Percentiles rank a stretch among this genome's conserved stretches.
These are phyloP conservation scores for Verasper variegatus DNA, from an alignment of 2,113 vertebrate genomes.

Conservation along the genomic window DNA sequence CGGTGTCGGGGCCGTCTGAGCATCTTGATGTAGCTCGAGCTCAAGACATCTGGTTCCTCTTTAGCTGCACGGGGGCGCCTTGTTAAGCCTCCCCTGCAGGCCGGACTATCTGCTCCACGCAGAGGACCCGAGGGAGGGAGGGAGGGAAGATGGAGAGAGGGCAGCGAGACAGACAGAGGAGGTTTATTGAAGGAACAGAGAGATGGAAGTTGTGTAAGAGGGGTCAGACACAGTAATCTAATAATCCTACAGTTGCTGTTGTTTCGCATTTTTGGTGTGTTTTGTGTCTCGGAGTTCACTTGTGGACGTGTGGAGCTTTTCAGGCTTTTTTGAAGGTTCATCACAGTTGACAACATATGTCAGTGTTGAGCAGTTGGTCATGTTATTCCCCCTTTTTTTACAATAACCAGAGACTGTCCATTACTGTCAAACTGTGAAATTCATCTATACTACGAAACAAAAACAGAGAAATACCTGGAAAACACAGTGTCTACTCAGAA, in stretches of 20 bases:
- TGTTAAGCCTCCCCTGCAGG: conserved; percentile 72
- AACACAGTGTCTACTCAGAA: too few relatives aligned
- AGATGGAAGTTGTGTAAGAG: not conserved
- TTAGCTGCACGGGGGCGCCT: conserved; percentile 67
- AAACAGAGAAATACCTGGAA: too few relatives aligned
- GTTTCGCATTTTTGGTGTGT: not conserved
- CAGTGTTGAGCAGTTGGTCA: not conserved
- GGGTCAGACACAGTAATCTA: not conserved
- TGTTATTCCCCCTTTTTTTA: too few relatives aligned
- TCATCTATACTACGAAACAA: too few relatives aligned
- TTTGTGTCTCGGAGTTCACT: not conserved
- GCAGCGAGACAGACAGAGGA: conserved; percentile 30
- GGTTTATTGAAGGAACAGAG: conserved; percentile 52
- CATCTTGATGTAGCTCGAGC: conserved; percentile 66
- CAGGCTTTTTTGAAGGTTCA: not conserved
- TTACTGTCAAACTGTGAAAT: too few relatives aligned
- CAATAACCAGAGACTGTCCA: not conserved
- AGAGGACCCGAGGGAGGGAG: conserved; percentile 43
- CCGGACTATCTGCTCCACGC: conserved; percentile 54
- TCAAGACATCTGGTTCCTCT: conserved; percentile 83
- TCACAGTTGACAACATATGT: not conserved
- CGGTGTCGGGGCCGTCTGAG: conserved; percentile 44
- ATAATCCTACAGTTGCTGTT: not conserved
- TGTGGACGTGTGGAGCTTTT: not conserved
- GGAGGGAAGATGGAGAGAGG: conserved; percentile 2